Evolutionary conservation across 2,113 vertebrate genomes (phyloP), one percentile per base, ranked within the genome.

Genomic region (Stomatorhinus ivindoensis): DNA sequence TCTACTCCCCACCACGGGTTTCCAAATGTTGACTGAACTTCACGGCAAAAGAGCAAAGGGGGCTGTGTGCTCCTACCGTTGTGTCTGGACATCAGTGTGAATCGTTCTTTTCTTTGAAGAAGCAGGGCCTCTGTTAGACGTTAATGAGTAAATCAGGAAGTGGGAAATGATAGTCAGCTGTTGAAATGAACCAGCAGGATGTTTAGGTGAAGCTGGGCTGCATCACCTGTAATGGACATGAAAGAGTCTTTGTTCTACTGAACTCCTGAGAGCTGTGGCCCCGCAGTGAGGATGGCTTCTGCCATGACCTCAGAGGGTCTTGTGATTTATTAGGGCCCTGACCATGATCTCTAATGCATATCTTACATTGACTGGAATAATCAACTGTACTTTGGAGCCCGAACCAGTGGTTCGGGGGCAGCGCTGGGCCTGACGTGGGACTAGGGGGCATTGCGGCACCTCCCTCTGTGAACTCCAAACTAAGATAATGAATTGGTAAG

Each of bases 131-230:
- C 27, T 8, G 35, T 51, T 53, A 55, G 39, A 53, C 48, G 48
- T 89, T 80, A 53, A 89, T 82, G 35, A 55, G 65, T 89, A 65
- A 82, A 89, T 83, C 21, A 55, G 50, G n/a, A 42, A 42, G 47
- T 2, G 24, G 5, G 69, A 50, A 21, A 80, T 88, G 65, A 88
- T 11, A 44, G 31, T 35, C 3, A 47, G 31, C 31, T 42, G 46
- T 48, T 53, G 47, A 80, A 80, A 53, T 1, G 27, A 27, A 8
- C 46, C 47, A 11, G 69, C 13, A 50, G 10, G 48, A 88, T 82
- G 11, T 80, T 15, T 17, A 51, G 85, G 85, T 53, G 48, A 86
- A 48, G 48, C 85, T 51, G 85, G 31, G 48, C 50, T 9, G 27
- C n/a, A 19, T 87, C 85, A 53, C 85, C 47, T 47, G 50, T 53